Conservation (phyloP, 2,113 vertebrate genomes). For the Geococcyx californianus region DNA sequence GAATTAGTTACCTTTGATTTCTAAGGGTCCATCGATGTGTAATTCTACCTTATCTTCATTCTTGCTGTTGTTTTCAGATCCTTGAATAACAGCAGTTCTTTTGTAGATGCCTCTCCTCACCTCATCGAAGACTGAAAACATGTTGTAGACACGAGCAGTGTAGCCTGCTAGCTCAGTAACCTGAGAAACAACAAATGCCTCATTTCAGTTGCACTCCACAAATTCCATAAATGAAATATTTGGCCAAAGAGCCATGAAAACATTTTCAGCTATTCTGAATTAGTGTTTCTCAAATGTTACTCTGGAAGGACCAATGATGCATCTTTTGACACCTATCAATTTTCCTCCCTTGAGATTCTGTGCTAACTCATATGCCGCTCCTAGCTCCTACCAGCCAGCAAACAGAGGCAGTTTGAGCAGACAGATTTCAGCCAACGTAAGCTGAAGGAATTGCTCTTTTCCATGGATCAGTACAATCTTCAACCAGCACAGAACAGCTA, state of each 20-base stretch:
- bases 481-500: background rate
- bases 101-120: constrained; percentile 94
- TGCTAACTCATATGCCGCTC: background rate
- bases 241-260: background rate
- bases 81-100: constrained; percentile 77
- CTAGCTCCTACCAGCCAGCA: background rate
- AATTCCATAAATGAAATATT: background rate
- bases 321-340: background rate
- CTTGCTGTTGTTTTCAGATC: constrained; percentile 67
- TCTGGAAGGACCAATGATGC: background rate
- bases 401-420: background rate
- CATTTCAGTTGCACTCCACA: background rate
- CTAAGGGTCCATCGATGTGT: constrained; percentile 83
- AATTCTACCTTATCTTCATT: constrained; percentile 73
- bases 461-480: background rate
- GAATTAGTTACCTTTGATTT: constrained; percentile 86
- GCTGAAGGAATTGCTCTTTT: background rate
- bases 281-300: background rate
- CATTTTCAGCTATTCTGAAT: background rate
- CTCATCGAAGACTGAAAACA: constrained; percentile 95
- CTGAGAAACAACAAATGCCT: constrained; percentile 70
- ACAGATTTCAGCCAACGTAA: background rate
- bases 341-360: background rate
- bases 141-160: constrained; percentile 93
- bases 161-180: constrained; percentile 96